Base-by-base conservation (phyloP, 2,888 invertebrate species). In the Liodrosophila aerea region DNA sequence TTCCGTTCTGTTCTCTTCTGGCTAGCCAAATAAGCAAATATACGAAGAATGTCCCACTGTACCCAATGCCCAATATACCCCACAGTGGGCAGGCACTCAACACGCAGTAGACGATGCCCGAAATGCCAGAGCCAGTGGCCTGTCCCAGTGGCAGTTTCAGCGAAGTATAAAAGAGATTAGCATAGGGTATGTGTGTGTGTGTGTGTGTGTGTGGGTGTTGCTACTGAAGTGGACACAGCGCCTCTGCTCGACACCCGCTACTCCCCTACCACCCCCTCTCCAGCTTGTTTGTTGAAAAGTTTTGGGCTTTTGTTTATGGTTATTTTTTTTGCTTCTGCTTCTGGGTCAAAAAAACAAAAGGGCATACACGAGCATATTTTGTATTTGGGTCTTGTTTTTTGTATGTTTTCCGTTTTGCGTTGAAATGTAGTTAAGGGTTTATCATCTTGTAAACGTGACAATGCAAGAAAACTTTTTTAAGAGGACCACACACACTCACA, bases 361-460 rank as follows among this genome's bases (percentile, higher is more conserved):
- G n/a, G n/a, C n/a, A n/a, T n/a, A n/a, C n/a, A n/a, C n/a, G n/a
- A 43, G 36, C 60, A 11, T 36, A 46, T 49, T 53, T 41, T 46
- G 45, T 40, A 39, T 65, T 57, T 66, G 47, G 51, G 36, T 56
- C 52, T 40, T 44, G 53, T 61, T 66, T 69, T 68, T 68, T 46
- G 61, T 59, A 18, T 64, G 78, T 51, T 61, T 71, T 29, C 9
- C 9, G 29, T 5, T 29, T 18, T 15, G 50, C 56, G 69, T 56
- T 73, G 66, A 70, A 83, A 80, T 84, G 85, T 81, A 82, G 78
- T 74, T 77, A 64, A 72, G 78, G 82, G 82, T 75, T 82, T 85
- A 85, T 82, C 83, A 78, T 82, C 85, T 78, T 85, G 83, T 85
- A 72, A 78, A 82, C 83, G 73, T 78, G 80, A 75, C 76, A 56